Conservation (phyloP, 2,888 invertebrate genomes). For the Autographa pulchrina region DNA sequence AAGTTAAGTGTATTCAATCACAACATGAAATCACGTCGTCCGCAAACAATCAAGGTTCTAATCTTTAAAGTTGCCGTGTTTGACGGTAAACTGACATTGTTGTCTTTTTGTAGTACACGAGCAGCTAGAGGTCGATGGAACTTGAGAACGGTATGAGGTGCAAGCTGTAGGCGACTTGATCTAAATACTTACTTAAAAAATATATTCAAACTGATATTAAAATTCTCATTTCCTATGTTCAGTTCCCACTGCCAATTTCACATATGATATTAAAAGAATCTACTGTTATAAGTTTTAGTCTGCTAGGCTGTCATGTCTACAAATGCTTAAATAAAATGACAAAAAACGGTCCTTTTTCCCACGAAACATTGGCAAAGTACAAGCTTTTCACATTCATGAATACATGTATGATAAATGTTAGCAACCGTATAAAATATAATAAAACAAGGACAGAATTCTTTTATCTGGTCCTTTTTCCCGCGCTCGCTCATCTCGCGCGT, state of each 20-base stretch:
- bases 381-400: constrained; percentile 6
- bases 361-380: not conserved
- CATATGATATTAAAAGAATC: not conserved
- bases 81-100: constrained; percentile 38
- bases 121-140: constrained; percentile 28
- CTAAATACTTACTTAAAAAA: not conserved
- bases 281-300: not conserved
- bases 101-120: constrained; percentile 31
- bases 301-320: not conserved
- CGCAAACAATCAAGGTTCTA: constrained; percentile 48
- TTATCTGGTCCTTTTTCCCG: constrained; percentile 37
- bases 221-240: no score
- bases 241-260: not conserved
- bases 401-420: constrained; percentile 27
- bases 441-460: constrained; percentile 9
- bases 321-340: not conserved
- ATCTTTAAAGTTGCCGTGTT: constrained; percentile 45
- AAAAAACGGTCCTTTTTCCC: not conserved
- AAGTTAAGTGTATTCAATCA: constrained; percentile 25
- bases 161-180: constrained; percentile 7
- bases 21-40: constrained; percentile 20
- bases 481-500: constrained; percentile 30
- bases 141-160: constrained; percentile 6
- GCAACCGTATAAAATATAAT: constrained; percentile 25
- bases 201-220: not conserved